Evolutionary conservation across 1,140 invertebrate genomes (phyloP), one percentile per base, ranked within the genome.

Genomic region (Fopius arisanus): DNA sequence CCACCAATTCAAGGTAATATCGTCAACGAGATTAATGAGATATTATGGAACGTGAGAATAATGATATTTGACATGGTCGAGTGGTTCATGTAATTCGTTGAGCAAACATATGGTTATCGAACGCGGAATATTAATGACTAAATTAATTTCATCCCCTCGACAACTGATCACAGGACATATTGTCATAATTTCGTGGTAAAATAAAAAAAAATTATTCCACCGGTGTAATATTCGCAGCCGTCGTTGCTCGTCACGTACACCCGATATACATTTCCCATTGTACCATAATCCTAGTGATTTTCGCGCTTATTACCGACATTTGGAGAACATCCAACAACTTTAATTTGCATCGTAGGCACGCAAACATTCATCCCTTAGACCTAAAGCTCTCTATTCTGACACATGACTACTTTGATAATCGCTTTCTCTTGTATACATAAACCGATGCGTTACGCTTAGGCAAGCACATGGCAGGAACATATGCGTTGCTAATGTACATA

Each of bases 41-140:
- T 43, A 43, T 68, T 41, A 43, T 43, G 21, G 40, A 43, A 43
- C 40, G 21, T 41, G 66, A 41, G 66, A 37, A 68, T 68, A 68
- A 68, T 68, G 66, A 68, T 68, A 68, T 68, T 68, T 43, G 66
- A 68, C 66, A 68, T 43, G 66, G 66, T 28, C 66, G 66, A 68
- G 19, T 37, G 66, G 33, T 43, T 68, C 16, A 68, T 68, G 66
- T 68, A 41, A 68, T 68, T 40, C 37, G 66, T 68, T 68, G 66
- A 23, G 3, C 66, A 68, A 68, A 68, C 66, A 68, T 41, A 23
- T 26, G 23, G 54, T 26, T 26, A 59, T 59, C 54, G 54, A 59
- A 7, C 54, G 19, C 21, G 6, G 54, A 59, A 59, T 59, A 59
- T 28, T 59, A 59, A 59, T 59, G 54, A 59, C 21, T 59, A 23